Conservation (phyloP, 2,888 invertebrate species). For the Clusia tigrina region DNA sequence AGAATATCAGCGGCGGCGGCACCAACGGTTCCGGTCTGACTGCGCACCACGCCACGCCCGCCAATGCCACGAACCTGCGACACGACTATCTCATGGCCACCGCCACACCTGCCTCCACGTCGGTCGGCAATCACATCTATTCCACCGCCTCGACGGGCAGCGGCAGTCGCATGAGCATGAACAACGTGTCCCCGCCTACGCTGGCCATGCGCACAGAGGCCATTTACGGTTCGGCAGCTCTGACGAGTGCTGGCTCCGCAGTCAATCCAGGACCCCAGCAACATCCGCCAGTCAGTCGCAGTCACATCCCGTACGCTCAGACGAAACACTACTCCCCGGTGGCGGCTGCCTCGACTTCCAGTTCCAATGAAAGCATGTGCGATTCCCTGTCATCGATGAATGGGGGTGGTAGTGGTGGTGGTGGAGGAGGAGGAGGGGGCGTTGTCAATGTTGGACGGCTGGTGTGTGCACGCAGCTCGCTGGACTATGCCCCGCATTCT, state of each 20-base stretch:
- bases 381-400: conserved; percentile 72
- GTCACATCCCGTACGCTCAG: conserved; percentile 56
- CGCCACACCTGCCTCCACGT: conserved; percentile 53
- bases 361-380: conserved; percentile 86
- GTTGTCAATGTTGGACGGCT: conserved; percentile 42
- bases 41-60: conserved; percentile 59
- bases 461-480: conserved; percentile 49
- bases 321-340: conserved; percentile 59
- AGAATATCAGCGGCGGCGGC: conserved; percentile 39
- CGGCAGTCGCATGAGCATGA: conserved; percentile 53
- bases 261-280: conserved; percentile 45
- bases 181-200: conserved; percentile 59
- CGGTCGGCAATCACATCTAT: conserved; percentile 48
- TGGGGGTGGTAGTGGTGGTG: conserved; percentile 62
- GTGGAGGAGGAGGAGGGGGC: conserved; percentile 31
- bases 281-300: conserved; percentile 53
- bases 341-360: conserved; percentile 71
- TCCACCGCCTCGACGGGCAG: conserved; percentile 37
- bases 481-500: conserved; percentile 57
- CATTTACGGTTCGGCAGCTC: conserved; percentile 42
- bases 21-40: conserved; percentile 50
- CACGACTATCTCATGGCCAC: conserved; percentile 59
- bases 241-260: not conserved
- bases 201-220: conserved; percentile 56
- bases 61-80: conserved; percentile 54